Base-by-base conservation (phyloP, 2,888 invertebrate genomes). In the Platynereis dumerilii region DNA sequence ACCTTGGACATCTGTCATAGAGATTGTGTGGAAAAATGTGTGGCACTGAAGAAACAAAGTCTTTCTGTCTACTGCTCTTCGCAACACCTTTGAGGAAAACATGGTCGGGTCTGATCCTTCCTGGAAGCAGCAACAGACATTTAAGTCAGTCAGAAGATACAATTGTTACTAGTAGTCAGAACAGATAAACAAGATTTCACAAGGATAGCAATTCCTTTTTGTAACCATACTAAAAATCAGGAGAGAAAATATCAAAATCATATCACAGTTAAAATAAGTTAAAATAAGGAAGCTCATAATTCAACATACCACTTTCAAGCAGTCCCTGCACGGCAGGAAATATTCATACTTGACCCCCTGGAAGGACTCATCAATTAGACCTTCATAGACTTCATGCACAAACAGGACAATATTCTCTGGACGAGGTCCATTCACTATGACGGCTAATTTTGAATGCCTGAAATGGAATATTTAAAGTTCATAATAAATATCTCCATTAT, bases 391-490 rank as follows among this genome's bases (percentile, higher is more conserved):
- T 69, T 83, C 83, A 71, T 83, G 82, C 10, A 83, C 77, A 29
- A 83, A 67, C 65, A 82, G 78, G n/a, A 83, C 64, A 12, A 82
- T 75, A 69, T 83, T 83, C 69, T 83, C 83, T 45, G 83, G 82
- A 20, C 76, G 74, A 60, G 72, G 75, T 3, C 83, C 83, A 54
- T 76, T 73, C 2, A 78, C 80, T 55, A 75, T 75, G 0, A 81
- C 78, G n/a, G 75, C 55, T 34, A 82, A 70, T 52, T 77, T 71
- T 17, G 71, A 72, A n/a, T 74, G 73, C 48, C 80, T 80, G 71
- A n/a, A 58, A 68, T 15, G 42, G 0, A 42, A 15, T 42, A 42
- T 17, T 15, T 42, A 17, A n/a, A n/a, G n/a, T n/a, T n/a, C n/a
- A n/a, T n/a, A n/a, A n/a, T n/a, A n/a, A n/a, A n/a, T n/a, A n/a